phyloP scores from a whole-genome alignment of 2,113 vertebrate species.

The Campylorhamphus procurvoides region DNA sequence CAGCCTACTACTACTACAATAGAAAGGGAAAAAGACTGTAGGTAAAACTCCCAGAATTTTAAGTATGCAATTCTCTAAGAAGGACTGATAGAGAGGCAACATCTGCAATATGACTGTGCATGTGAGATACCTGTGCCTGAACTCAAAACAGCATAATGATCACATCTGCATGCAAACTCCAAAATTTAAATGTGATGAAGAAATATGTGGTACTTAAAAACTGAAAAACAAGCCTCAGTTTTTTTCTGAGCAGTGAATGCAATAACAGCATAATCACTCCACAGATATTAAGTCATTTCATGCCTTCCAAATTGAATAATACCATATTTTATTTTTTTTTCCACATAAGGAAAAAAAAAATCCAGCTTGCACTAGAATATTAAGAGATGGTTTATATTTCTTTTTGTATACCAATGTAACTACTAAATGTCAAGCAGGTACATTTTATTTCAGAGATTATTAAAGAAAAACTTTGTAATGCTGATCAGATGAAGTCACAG shows the following conservation, averaged over 20 bases:
- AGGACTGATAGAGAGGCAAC: not conserved
- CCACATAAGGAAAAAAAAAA: not conserved
- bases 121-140: not conserved
- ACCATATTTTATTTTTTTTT: not conserved
- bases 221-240: not conserved
- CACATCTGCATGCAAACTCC: not conserved
- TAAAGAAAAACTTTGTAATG: not conserved
- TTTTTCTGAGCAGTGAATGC: not conserved
- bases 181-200: slow-evolving; percentile 2
- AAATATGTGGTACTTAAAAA: not conserved
- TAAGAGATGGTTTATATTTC: not conserved
- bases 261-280: not conserved
- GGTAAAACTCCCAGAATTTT: not conserved
- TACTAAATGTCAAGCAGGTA: not conserved
- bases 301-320: not conserved
- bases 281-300: not conserved
- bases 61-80: not conserved
- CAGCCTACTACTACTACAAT: not conserved
- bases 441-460: not conserved
- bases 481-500: not conserved
- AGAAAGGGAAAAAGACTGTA: not conserved
- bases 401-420: not conserved
- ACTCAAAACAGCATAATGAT: not conserved
- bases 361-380: not conserved
- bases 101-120: slow-evolving; percentile 5